phyloP scores from a whole-genome alignment of 2,888 invertebrate genomes.

The Watsonalla binaria region DNA sequence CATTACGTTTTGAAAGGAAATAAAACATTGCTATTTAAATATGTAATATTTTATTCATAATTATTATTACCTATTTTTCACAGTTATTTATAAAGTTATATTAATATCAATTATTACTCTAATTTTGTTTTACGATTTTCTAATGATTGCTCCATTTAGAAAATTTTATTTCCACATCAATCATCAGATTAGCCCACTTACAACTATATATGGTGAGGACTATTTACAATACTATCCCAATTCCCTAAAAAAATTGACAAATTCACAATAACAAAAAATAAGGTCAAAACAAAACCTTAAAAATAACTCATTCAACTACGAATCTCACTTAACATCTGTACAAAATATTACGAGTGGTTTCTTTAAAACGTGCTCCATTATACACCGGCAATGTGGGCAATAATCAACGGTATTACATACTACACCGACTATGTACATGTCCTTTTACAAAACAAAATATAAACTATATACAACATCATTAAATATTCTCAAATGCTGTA shows the following conservation, averaged over 20 bases:
- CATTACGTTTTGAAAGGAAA: conserved; percentile 21
- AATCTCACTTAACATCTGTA: conserved; percentile 76
- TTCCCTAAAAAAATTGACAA: conserved; percentile 85
- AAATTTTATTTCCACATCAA: conserved; percentile 77
- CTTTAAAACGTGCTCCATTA: conserved; percentile 66
- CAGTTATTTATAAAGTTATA: conserved; percentile 80
- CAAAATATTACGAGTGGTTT: conserved; percentile 75
- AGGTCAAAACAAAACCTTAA: conserved; percentile 67
- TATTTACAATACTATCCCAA: conserved; percentile 83
- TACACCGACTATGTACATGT: conserved; percentile 66
- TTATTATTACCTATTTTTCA: conserved; percentile 79
- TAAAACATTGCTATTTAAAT: conserved; percentile 66
- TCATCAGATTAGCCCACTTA: conserved; percentile 71
- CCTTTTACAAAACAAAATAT: conserved; percentile 74
- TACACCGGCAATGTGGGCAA: conserved; percentile 65
- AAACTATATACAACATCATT: conserved; percentile 78
- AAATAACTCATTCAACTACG: conserved; percentile 73
- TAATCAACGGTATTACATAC: conserved; percentile 49
- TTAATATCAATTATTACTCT: conserved; percentile 79
- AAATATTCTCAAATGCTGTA: conserved; percentile 78
- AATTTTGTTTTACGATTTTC: conserved; percentile 75
- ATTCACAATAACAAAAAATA: conserved; percentile 81
- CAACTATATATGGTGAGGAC: conserved; percentile 68
- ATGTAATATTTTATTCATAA: conserved; percentile 80
- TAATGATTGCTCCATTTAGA: conserved; percentile 78